Base-by-base conservation (phyloP, 2,888 invertebrate species). In the Drosophila lacicola region DNA sequence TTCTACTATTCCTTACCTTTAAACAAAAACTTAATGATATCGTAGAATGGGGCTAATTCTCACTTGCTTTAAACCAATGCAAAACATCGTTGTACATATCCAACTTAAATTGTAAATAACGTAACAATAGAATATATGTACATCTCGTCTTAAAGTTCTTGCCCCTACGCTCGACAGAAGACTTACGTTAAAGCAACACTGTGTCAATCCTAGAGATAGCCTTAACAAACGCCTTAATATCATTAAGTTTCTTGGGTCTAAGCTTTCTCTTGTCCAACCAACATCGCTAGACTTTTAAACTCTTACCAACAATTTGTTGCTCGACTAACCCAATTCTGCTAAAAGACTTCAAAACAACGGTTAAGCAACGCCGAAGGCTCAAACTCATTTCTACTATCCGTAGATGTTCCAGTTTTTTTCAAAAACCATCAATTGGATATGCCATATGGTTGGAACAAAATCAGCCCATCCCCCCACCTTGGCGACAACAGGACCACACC, bases 121-220 rank as follows among this genome's bases (percentile, higher is more conserved):
- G 25, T 68, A 37, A n/a, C 17, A 17, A 46, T 49, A 51, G 25
- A 61, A 57, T 36, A 10, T 17, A 17, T 17, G 17, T 14, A 41
- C 47, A 21, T 13, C 25, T 14, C 17, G 11, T 39, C 3, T 51
- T 39, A 64, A 61, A 56, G 37, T 65, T 42, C 51, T 61, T 6
- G 55, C 55, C 50, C 29, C 60, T 13, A 60, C 39, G 6, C 8
- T 66, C 42, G 57, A 66, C 34, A 62, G 39, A 25, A 45, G 61
- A 57, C 53, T 62, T 37, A 66, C 53, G 25, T 50, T 70, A 41
- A 63, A 55, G 21, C 47, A 60, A 53, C 68, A 72, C 3, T 5
- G 4, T 21, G 21, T 21, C 5, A 21, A 21, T 21, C 21, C 5
- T 21, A 21, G 21, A 21, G 21, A 5, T 21, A 21, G 21, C 4